Conservation (phyloP, 2,797 vertebrate species). For the Neostethus bicornis region DNA sequence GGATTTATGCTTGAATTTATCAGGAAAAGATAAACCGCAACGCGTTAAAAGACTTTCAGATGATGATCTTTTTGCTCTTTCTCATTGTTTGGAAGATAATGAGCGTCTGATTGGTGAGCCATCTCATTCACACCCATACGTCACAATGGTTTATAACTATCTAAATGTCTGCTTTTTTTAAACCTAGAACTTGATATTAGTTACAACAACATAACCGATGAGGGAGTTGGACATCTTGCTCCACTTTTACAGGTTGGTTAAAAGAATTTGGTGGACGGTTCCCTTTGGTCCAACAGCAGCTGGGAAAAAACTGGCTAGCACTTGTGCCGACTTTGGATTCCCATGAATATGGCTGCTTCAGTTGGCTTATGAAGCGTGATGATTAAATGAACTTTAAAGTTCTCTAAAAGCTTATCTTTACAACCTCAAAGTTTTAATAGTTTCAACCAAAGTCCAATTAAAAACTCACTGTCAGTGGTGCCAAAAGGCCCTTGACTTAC, state of each 20-base stretch:
- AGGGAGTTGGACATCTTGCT: conserved; percentile 76
- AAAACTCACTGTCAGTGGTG: no score
- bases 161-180: background rate
- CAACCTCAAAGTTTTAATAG: no score
- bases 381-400: no score
- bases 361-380: no score
- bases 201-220: conserved; percentile 82
- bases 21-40: conserved; percentile 76
- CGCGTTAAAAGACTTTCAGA: conserved; percentile 75
- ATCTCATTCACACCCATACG: background rate
- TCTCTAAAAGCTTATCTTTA: no score
- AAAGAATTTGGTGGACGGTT: no score
- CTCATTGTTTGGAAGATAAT: conserved; percentile 60
- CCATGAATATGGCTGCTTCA: no score
- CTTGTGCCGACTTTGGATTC: no score
- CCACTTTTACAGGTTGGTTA: conserved; percentile 79
- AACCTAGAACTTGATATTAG: conserved; percentile 82
- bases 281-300: no score
- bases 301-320: no score
- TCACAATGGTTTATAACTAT: background rate
- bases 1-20: conserved; percentile 71
- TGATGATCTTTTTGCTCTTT: conserved; percentile 74
- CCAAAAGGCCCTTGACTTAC: no score
- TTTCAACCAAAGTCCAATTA: no score
- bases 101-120: conserved; percentile 77